These are phyloP conservation scores for Phalangium opilio DNA, from an alignment of 2,888 invertebrate genomes.

Conservation along the genomic window DNA sequence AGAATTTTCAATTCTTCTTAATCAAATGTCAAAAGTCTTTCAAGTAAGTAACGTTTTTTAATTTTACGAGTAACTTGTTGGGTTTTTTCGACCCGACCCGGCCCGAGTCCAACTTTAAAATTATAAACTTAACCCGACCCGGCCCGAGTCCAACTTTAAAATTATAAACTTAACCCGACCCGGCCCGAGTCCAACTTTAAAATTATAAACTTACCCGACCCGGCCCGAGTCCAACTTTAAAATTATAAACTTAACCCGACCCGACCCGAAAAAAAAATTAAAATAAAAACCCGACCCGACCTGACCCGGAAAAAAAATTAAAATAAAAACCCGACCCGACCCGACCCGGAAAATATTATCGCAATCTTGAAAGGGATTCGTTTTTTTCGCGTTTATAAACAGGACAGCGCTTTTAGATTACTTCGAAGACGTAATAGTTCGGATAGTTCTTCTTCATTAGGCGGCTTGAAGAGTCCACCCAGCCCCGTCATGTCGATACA, in stretches of 20 bases:
- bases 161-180: too few relatives aligned
- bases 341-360: too few relatives aligned
- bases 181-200: neutral
- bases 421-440: slow-evolving; percentile 18
- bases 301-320: neutral
- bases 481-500: slow-evolving; percentile 17
- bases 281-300: too few relatives aligned
- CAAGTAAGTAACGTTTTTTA: slow-evolving; percentile 20
- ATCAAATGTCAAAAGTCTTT: slow-evolving; percentile 32
- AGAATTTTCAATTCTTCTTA: slow-evolving; percentile 60
- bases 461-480: slow-evolving; percentile 17
- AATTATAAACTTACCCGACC: too few relatives aligned
- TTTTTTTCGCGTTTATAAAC: slow-evolving; percentile 9
- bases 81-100: neutral
- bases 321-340: too few relatives aligned
- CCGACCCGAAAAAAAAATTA: neutral
- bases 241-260: too few relatives aligned
- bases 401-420: slow-evolving; percentile 33
- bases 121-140: too few relatives aligned
- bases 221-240: neutral
- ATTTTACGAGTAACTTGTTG: neutral
- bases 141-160: neutral
- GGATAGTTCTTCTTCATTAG: slow-evolving; percentile 11
- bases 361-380: neutral
- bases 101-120: neutral